These are phyloP conservation scores for Pelecanus crispus DNA, from an alignment of 2,113 vertebrate species.

Conservation along the genomic window DNA sequence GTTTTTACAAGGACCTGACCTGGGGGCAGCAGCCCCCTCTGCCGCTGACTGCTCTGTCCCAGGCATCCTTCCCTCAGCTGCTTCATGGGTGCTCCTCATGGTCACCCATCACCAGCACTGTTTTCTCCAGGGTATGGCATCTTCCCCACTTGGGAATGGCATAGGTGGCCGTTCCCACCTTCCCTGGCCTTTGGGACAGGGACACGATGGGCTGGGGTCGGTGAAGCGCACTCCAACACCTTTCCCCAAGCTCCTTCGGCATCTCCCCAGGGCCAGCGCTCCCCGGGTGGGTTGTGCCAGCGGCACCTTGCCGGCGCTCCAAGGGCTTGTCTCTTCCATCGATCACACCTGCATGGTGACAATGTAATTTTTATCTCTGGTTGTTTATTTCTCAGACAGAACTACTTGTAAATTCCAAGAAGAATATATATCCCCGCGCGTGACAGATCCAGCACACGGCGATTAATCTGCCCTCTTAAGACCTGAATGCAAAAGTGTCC, in stretches of 20 bases:
- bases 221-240: neutral
- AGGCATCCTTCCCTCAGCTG: neutral
- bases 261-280: neutral
- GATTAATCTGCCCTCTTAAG: slow-evolving; percentile 76
- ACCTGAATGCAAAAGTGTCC: slow-evolving; percentile 50
- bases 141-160: neutral
- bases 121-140: neutral
- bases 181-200: neutral
- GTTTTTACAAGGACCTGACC: neutral
- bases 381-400: slow-evolving; percentile 81
- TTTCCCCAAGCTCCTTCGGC: neutral
- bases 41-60: neutral
- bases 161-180: neutral
- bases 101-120: neutral
- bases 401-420: slow-evolving; percentile 79
- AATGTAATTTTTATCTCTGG: slow-evolving; percentile 80
- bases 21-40: neutral
- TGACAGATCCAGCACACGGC: slow-evolving; percentile 72
- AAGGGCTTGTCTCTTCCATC: slow-evolving; percentile 45
- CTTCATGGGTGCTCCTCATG: neutral
- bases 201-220: neutral
- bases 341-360: slow-evolving; percentile 76
- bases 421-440: slow-evolving; percentile 71
- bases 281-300: neutral
- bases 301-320: neutral